phyloP scores from a whole-genome alignment of 2,888 invertebrate genomes.

The Pterostichus niger region DNA sequence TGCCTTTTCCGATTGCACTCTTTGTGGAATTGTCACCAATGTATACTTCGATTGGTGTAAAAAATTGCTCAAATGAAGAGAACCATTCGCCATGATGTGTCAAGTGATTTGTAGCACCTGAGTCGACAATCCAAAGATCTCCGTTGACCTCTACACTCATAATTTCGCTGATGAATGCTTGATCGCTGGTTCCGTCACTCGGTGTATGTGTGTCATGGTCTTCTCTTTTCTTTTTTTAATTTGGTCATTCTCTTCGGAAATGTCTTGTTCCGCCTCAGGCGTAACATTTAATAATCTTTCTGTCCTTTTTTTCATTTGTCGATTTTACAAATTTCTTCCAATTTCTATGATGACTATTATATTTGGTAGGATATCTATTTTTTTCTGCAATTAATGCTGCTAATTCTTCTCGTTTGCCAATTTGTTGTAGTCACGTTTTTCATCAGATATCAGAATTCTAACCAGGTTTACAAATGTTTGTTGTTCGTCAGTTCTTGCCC shows the following conservation, averaged over 20 bases:
- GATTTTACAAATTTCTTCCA: neutral
- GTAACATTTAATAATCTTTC: slow-evolving; percentile 41
- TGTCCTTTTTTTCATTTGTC: neutral
- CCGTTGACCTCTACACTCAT: slow-evolving; percentile 6
- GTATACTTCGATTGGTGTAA: too few relatives aligned
- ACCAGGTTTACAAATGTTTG: slow-evolving; percentile 55
- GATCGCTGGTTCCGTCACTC: neutral
- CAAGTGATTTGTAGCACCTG: slow-evolving; percentile 58
- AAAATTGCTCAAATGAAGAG: slow-evolving; percentile 45
- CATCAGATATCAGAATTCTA: slow-evolving; percentile 54
- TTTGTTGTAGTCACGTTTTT: slow-evolving; percentile 27
- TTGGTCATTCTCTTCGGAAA: slow-evolving; percentile 19
- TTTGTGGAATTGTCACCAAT: slow-evolving; percentile 9
- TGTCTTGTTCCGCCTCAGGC: slow-evolving; percentile 14
- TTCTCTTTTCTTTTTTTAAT: slow-evolving; percentile 13
- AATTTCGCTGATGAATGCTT: neutral
- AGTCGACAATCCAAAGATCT: slow-evolving; percentile 49
- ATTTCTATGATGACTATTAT: too few relatives aligned
- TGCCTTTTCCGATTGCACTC: slow-evolving; percentile 36
- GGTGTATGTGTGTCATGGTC: too few relatives aligned
- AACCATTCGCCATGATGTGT: slow-evolving; percentile 52
- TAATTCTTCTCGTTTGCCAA: slow-evolving; percentile 36
- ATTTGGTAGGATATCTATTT: too few relatives aligned
- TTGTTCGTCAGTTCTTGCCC: slow-evolving; percentile 30
- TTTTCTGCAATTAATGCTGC: slow-evolving; percentile 24